Evolutionary conservation across 2,888 invertebrate genomes (phyloP), one percentile per base, ranked within the genome.

Genomic region (Shargacucullia verbasci): DNA sequence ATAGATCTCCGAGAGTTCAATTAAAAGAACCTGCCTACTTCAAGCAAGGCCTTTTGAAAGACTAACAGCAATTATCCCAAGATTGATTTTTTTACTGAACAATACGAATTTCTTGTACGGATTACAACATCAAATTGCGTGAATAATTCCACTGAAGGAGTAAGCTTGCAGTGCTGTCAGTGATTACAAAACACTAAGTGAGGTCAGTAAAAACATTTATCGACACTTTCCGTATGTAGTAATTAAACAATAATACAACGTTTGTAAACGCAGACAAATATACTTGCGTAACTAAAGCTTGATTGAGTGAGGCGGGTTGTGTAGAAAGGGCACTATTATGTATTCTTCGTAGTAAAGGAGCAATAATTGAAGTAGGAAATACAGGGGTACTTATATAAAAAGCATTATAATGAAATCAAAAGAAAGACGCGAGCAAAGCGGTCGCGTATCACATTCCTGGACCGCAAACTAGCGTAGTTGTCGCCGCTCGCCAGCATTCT

Each of bases 381-480:
- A 48, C 20, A 54, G 25, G 41, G 13, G 11, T 29, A 47, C 7
- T 3, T 43, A 29, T 62, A 54, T 41, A 47, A 47, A 59, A 58
- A 67, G 45, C 40, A 44, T 58, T 62, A 67, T 59, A 70, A 63
- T 73, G 56, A 68, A 78, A 80, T 77, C 75, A 72, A 80, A 83
- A 79, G 82, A 84, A 80, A 83, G 80, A 82, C 57, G 50, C 59
- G 52, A 71, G 76, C 64, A 78, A 79, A 70, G 70, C 74, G 67
- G 78, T 59, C 71, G 55, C 61, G 71, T 87, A 86, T 86, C 85
- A 77, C 69, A 83, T 85, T 81, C 72, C 80, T 62, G 79, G 76
- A 86, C 88, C 87, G 81, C 88, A 87, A 82, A 81, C 79, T 79
- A 73, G 79, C 76, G 77, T 76, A 79, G 77, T 79, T 79, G 81